These are phyloP conservation scores for Caloenas nicobarica DNA, from an alignment of 2,113 vertebrate genomes.

Conservation along the genomic window DNA sequence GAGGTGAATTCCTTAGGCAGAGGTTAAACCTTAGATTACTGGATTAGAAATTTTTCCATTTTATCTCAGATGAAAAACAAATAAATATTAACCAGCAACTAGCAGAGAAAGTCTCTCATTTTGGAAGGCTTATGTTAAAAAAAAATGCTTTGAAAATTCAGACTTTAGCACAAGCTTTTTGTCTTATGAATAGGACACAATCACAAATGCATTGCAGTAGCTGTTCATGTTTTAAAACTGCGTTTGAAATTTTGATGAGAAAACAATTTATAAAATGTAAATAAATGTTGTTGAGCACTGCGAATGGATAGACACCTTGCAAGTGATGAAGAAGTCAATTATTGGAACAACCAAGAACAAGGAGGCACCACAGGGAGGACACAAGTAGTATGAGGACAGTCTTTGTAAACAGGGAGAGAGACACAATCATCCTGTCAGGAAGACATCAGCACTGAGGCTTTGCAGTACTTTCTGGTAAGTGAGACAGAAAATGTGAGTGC, in stretches of 20 bases:
- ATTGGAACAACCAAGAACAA: not conserved
- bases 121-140: not conserved
- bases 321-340: not conserved
- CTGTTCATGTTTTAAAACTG: not conserved
- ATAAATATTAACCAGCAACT: not conserved
- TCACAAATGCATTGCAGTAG: not conserved
- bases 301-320: not conserved
- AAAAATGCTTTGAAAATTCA: not conserved
- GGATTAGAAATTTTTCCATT: not conserved
- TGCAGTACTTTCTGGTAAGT: not conserved
- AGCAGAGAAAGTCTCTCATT: not conserved
- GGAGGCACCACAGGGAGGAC: accelerated
- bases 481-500: not conserved
- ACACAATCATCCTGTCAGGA: not conserved
- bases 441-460: not conserved
- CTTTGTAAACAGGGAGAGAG: not conserved
- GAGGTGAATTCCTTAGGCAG: not conserved
- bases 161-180: not conserved
- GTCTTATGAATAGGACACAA: not conserved
- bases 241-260: not conserved
- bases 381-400: not conserved
- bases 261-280: not conserved
- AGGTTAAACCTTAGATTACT: not conserved
- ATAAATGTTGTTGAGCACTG: not conserved
- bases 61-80: not conserved